Percentiles rank a stretch among this genome's conserved stretches.
These are phyloP conservation scores for Zophobas morio DNA, from an alignment of 1,140 invertebrate genomes.

Conservation along the genomic window DNA sequence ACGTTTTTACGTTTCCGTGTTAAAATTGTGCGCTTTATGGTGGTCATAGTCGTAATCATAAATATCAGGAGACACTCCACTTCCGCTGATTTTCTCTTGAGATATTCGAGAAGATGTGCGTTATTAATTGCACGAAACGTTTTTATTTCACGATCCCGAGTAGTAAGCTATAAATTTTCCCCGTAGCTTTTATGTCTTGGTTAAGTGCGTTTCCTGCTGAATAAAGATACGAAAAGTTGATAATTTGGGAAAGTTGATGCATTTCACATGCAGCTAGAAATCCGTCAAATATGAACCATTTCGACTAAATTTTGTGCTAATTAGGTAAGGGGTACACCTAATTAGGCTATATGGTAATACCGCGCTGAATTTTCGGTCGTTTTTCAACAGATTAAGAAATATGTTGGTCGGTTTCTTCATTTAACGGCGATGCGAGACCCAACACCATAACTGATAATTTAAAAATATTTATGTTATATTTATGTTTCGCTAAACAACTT, in stretches of 20 bases:
- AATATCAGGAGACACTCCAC: too few species aligned
- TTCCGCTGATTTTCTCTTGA: too few species aligned
- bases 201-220: too few species aligned
- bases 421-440: neutral
- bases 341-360: neutral
- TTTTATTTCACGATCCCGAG: too few species aligned
- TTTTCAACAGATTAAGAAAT: neutral
- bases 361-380: neutral
- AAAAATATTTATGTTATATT: neutral
- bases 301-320: neutral
- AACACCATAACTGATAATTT: neutral
- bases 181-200: too few species aligned
- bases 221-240: too few species aligned
- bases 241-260: neutral
- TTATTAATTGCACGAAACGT: too few species aligned
- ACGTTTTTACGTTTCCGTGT: too few species aligned
- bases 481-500: neutral
- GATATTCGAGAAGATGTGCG: too few species aligned
- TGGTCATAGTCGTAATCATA: too few species aligned
- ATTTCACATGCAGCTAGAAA: neutral
- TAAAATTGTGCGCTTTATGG: too few species aligned
- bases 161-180: too few species aligned
- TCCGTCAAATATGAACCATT: neutral
- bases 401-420: neutral
- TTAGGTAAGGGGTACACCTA: neutral